Evolutionary conservation across 2,113 vertebrate genomes (phyloP).

Genomic region (Sinocyclocheilus rhinocerous): DNA sequence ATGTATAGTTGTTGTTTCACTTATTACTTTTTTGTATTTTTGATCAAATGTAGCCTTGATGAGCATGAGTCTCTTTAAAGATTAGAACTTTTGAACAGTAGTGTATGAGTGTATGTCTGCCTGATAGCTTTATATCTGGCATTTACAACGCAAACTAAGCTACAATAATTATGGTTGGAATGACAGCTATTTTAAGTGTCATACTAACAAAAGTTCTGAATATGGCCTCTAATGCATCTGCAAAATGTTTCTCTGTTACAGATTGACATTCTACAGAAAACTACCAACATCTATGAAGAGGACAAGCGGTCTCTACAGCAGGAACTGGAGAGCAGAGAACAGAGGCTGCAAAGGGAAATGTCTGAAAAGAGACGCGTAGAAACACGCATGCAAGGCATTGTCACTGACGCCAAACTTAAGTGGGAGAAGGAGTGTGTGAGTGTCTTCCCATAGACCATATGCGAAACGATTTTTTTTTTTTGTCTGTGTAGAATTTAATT

Average conservation of each 20-base stretch:
- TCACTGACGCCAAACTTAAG: slow-evolving; percentile 85
- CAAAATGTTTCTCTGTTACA: slow-evolving; percentile 55
- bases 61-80: not conserved
- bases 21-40: no score
- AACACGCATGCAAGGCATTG: slow-evolving; percentile 86
- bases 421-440: slow-evolving; percentile 98
- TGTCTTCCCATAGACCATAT: slow-evolving; percentile 47
- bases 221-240: not conserved
- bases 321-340: slow-evolving; percentile 85
- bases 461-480: not conserved
- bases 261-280: slow-evolving; percentile 95
- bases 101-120: not conserved
- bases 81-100: not conserved
- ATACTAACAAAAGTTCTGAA: not conserved
- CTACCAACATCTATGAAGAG: slow-evolving; percentile 89
- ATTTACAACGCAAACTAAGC: not conserved
- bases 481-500: no score
- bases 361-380: slow-evolving; percentile 88
- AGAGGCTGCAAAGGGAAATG: slow-evolving; percentile 84
- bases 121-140: not conserved
- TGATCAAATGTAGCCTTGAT: not conserved
- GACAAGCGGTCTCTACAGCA: slow-evolving; percentile 88
- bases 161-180: not conserved
- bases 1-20: not conserved
- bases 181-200: not conserved